Percentiles rank a stretch among this genome's conserved stretches.
Evolutionary conservation across 1,140 invertebrate genomes (phyloP).

Genomic region (Camponotus floridanus): DNA sequence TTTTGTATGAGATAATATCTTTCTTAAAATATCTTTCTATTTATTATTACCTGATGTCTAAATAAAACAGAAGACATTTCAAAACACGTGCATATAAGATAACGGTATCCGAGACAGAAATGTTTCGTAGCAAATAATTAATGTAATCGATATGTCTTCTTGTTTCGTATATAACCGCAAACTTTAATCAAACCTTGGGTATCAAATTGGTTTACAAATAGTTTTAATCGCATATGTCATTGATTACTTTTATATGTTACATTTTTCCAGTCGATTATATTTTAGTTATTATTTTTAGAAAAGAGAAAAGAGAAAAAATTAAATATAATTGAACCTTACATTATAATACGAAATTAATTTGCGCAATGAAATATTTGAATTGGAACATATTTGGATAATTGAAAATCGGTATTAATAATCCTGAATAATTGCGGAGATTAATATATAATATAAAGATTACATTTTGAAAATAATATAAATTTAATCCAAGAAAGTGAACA

Average conservation of each 20-base stretch:
- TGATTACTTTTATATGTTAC: neutral
- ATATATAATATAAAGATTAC: neutral
- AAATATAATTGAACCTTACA: neutral
- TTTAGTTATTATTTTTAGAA: neutral
- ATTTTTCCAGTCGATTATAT: neutral
- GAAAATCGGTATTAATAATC: slow-evolving; percentile 41
- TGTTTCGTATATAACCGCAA: neutral
- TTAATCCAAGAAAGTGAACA: neutral
- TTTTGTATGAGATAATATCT: neutral
- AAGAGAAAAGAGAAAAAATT: neutral
- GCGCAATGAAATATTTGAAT: neutral
- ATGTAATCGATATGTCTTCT: slow-evolving; percentile 45
- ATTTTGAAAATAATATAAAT: neutral
- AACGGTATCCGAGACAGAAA: neutral
- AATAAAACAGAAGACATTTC: neutral
- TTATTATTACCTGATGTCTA: neutral
- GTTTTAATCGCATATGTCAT: neutral
- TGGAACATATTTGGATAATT: slow-evolving; percentile 18
- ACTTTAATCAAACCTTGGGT: neutral
- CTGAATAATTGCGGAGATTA: neutral
- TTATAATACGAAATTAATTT: slow-evolving; percentile 6
- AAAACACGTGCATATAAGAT: neutral
- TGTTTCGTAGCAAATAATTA: slow-evolving; percentile 30
- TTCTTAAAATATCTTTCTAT: neutral
- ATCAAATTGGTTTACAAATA: neutral